Evolutionary conservation across 1,140 invertebrate species (phyloP).

Genomic region (Euglossa dilemma): DNA sequence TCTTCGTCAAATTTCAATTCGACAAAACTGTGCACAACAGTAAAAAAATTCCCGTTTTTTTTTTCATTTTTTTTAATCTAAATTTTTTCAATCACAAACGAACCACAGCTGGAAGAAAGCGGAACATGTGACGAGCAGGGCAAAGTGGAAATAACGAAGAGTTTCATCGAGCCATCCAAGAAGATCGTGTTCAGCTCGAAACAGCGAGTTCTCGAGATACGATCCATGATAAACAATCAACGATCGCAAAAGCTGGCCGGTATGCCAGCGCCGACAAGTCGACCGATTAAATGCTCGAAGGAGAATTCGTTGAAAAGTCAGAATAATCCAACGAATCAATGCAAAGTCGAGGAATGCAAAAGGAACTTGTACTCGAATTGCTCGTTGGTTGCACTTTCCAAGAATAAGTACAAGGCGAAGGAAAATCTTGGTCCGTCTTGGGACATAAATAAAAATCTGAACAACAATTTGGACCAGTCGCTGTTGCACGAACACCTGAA

Average conservation of each 20-base stretch:
- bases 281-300: not conserved
- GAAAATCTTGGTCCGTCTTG: not conserved
- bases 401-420: not conserved
- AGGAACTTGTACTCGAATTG: not conserved
- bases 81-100: not conserved
- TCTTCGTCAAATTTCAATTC: not conserved
- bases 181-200: not conserved
- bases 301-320: not conserved
- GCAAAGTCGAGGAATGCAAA: not conserved
- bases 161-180: slow-evolving; percentile 14
- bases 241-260: not conserved
- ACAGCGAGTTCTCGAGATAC: not conserved
- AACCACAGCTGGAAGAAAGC: slow-evolving; percentile 63
- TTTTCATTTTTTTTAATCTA: not conserved
- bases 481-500: not conserved
- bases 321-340: not conserved
- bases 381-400: rapidly evolving
- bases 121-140: slow-evolving; percentile 56
- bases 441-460: slow-evolving; percentile 6
- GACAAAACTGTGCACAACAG: not conserved
- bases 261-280: not conserved
- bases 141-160: slow-evolving; percentile 46
- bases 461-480: not conserved
- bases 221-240: not conserved
- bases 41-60: too few relatives aligned